Conservation (phyloP, 2,888 invertebrate genomes). For the Lapara coniferarum region DNA sequence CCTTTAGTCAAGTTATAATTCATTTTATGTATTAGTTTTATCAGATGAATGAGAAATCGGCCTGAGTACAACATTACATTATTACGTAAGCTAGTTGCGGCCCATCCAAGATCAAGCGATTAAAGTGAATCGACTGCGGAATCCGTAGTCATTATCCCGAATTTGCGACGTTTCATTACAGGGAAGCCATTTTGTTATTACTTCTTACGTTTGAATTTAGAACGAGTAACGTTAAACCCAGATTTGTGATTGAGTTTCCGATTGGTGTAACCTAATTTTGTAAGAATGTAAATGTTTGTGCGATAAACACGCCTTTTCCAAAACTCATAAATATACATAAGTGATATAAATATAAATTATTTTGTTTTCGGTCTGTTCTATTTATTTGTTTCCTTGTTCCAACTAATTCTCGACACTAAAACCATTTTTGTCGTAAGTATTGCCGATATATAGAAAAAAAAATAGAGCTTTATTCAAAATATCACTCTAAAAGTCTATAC, state of each 20-base stretch:
- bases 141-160: slow-evolving; percentile 39
- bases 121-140: slow-evolving; percentile 40
- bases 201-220: slow-evolving; percentile 1
- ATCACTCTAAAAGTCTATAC: too few species aligned
- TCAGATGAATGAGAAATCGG: neutral
- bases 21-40: neutral
- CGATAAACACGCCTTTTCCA: too few species aligned
- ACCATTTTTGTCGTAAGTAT: too few species aligned
- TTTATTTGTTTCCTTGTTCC: too few species aligned
- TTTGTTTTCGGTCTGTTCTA: too few species aligned
- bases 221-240: too few species aligned
- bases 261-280: neutral
- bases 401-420: too few species aligned
- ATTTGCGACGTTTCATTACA: slow-evolving; percentile 42
- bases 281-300: neutral
- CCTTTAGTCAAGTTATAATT: too few species aligned
- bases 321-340: too few species aligned
- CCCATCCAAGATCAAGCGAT: slow-evolving; percentile 35
- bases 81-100: slow-evolving; percentile 26
- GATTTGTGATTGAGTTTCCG: neutral
- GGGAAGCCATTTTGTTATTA: slow-evolving; percentile 30
- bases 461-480: too few species aligned
- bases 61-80: neutral
- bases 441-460: too few species aligned
- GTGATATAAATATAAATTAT: too few species aligned